A percentile compares a stretch with the other conserved stretches of the same genome.
phyloP scores from a whole-genome alignment of 1,140 invertebrate genomes.

The Teleopsis dalmanni region DNA sequence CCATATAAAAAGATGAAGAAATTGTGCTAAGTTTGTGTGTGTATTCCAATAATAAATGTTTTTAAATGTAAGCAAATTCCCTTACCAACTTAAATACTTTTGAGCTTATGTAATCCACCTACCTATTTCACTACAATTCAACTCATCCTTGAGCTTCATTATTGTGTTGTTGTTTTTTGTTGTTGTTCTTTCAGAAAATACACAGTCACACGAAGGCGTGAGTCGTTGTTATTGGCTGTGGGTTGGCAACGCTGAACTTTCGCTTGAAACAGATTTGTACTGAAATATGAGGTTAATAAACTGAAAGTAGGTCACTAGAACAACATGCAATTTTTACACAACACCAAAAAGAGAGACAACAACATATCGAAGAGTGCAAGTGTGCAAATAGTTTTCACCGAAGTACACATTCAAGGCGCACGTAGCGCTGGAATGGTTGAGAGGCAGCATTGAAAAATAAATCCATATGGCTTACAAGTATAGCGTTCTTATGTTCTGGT shows the following conservation, averaged over 20 bases:
- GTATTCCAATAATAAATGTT: too few species aligned
- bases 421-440: background rate
- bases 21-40: too few species aligned
- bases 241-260: too few species aligned
- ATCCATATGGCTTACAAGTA: background rate
- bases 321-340: conserved; percentile 19
- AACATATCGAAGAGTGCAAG: background rate
- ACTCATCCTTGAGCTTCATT: too few species aligned
- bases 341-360: background rate
- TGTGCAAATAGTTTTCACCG: background rate
- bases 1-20: too few species aligned
- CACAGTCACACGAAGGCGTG: too few species aligned
- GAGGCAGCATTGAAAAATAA: background rate
- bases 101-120: too few species aligned
- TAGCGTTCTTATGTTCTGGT: background rate
- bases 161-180: background rate
- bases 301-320: conserved; percentile 42
- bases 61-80: too few species aligned
- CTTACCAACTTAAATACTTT: too few species aligned
- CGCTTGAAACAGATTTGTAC: conserved; percentile 10
- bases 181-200: background rate
- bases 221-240: background rate
- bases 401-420: background rate
- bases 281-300: conserved; percentile 35
- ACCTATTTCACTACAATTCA: too few species aligned